Evolutionary conservation across 1,140 invertebrate species (phyloP).

Genomic region (Hydropsyche tenuis): DNA sequence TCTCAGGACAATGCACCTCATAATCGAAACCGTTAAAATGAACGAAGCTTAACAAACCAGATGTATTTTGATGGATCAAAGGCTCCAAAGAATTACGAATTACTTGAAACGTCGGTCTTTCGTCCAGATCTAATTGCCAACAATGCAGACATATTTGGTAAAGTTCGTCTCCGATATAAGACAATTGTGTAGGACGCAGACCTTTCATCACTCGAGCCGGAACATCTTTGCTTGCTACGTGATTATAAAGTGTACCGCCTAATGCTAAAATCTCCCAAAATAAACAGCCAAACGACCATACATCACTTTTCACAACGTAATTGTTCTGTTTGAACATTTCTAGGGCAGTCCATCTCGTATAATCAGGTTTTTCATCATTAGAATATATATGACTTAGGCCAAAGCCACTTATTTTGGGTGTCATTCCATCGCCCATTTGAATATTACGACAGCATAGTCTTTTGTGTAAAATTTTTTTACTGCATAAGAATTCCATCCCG

Average conservation of each 20-base stretch:
- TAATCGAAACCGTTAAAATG: constrained; percentile 60
- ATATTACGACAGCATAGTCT: constrained; percentile 77
- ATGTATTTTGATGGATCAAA: constrained; percentile 53
- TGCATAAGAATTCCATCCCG: constrained; percentile 72
- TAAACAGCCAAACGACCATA: constrained; percentile 83
- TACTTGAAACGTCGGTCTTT: constrained; percentile 67
- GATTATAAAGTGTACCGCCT: constrained; percentile 80
- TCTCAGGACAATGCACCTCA: constrained; percentile 59
- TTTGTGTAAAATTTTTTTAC: constrained; percentile 71
- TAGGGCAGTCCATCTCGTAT: constrained; percentile 77
- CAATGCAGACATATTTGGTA: constrained; percentile 85
- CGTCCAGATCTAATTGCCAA: constrained; percentile 83
- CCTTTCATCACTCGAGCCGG: constrained; percentile 71
- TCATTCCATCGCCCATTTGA: constrained; percentile 65
- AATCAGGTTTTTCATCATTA: constrained; percentile 68
- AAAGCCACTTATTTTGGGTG: constrained; percentile 76
- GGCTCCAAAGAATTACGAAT: constrained; percentile 54
- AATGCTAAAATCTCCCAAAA: constrained; percentile 85
- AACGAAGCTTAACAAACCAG: constrained; percentile 57
- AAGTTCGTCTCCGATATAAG: constrained; percentile 75
- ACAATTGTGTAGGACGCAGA: constrained; percentile 73
- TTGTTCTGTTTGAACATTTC: constrained; percentile 74
- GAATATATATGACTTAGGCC: constrained; percentile 64
- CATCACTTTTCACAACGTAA: constrained; percentile 73
- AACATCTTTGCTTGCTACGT: constrained; percentile 72